A percentile compares a stretch with the other conserved stretches of the same genome.
Conservation (phyloP, 2,888 invertebrate species). For the Eupithecia abbreviata region DNA sequence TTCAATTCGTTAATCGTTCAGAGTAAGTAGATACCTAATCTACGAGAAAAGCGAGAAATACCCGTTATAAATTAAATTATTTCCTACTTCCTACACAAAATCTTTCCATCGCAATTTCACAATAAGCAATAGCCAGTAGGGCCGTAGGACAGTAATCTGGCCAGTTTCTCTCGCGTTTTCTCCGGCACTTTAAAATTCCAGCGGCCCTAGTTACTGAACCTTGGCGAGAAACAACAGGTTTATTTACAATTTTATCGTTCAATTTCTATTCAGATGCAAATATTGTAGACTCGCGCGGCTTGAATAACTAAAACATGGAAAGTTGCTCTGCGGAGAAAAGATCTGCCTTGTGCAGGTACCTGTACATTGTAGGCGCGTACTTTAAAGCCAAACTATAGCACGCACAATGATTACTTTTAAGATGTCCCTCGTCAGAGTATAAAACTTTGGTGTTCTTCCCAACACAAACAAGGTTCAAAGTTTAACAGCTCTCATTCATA, state of each 20-base stretch:
- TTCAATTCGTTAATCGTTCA: not conserved
- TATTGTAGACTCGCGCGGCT: slow-evolving; percentile 21
- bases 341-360: not conserved
- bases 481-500: not conserved
- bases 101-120: slow-evolving; percentile 31
- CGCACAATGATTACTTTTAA: not conserved
- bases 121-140: slow-evolving; percentile 42
- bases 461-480: not conserved
- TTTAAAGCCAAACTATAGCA: not conserved
- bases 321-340: slow-evolving; percentile 24
- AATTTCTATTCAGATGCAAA: slow-evolving; percentile 35
- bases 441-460: not conserved
- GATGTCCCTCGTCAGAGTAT: not conserved
- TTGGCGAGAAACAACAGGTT: slow-evolving; percentile 39
- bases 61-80: not conserved
- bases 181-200: slow-evolving; percentile 41
- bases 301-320: slow-evolving; percentile 32
- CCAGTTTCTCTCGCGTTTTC: slow-evolving; percentile 44
- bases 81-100: slow-evolving; percentile 21
- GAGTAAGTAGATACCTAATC: not conserved
- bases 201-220: slow-evolving; percentile 38
- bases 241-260: slow-evolving; percentile 36
- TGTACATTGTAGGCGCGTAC: not conserved
- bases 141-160: slow-evolving; percentile 33
- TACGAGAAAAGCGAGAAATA: not conserved